Evolutionary conservation across 1,140 invertebrate species (phyloP).

Genomic region (Triops cancriformis): DNA sequence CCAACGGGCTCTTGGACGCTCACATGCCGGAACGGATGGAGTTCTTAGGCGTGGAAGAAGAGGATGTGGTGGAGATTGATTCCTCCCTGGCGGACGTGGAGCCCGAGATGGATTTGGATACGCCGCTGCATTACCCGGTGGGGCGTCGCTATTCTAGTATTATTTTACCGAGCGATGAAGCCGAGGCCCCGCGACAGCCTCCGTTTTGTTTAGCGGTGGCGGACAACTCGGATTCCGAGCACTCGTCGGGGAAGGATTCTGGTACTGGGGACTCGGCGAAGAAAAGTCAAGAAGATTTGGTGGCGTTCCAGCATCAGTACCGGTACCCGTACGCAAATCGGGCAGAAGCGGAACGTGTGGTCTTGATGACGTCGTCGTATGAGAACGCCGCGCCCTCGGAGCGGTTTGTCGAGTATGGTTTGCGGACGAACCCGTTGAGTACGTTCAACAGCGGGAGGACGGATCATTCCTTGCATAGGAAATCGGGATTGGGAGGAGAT

Average conservation of each 20-base stretch:
- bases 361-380: background rate
- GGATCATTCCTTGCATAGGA: background rate
- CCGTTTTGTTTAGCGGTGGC: constrained; percentile 31
- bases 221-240: constrained; percentile 42
- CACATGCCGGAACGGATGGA: constrained; percentile 12
- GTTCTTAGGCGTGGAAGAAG: constrained; percentile 19
- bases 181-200: constrained; percentile 34
- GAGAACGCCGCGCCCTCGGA: background rate
- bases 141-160: background rate
- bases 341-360: background rate
- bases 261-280: constrained; percentile 57
- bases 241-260: constrained; percentile 46
- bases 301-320: constrained; percentile 28
- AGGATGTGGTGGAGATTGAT: constrained; percentile 24
- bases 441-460: background rate
- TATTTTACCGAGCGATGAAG: constrained; percentile 38
- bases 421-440: background rate
- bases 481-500: background rate
- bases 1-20: background rate
- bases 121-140: background rate
- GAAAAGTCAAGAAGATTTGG: constrained; percentile 49
- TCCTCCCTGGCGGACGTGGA: background rate
- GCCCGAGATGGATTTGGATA: constrained; percentile 15
- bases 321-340: background rate
- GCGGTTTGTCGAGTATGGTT: background rate